Evolutionary conservation across 2,888 invertebrate species (phyloP).

Genomic region (Kryphioiulus occultus): DNA sequence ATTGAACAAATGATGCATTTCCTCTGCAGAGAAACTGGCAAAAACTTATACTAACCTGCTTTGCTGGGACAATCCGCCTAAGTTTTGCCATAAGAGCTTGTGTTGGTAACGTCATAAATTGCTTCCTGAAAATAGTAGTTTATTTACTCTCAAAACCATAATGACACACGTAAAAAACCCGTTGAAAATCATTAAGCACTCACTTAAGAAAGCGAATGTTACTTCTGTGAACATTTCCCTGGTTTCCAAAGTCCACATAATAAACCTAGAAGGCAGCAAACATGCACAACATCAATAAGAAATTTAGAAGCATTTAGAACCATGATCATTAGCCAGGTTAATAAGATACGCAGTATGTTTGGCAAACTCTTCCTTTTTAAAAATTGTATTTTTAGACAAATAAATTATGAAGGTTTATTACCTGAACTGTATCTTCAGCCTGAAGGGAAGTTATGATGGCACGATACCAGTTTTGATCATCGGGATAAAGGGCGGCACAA

Average conservation of each 20-base stretch:
- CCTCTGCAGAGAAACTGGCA: no score
- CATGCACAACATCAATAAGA: not conserved
- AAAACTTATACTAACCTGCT: not conserved
- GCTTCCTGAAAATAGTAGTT: not conserved
- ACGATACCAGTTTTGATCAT: constrained; percentile 7
- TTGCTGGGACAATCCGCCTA: not conserved
- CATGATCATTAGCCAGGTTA: not conserved
- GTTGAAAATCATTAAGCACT: not conserved
- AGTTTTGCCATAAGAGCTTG: constrained; percentile 3
- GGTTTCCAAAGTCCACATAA: not conserved
- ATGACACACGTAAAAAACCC: not conserved
- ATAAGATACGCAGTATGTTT: no score
- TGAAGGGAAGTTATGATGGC: not conserved
- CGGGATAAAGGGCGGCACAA: not conserved
- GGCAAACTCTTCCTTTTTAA: no score
- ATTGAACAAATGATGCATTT: not conserved
- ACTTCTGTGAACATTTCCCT: not conserved
- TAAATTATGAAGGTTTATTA: not conserved
- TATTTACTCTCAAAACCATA: not conserved
- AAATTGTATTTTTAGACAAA: no score
- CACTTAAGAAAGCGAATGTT: constrained; percentile 1
- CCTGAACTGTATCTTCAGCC: not conserved
- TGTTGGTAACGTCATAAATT: not conserved
- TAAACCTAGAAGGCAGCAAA: not conserved
- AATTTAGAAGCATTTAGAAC: not conserved